Conservation (phyloP, 2,113 vertebrate genomes). For the Oplegnathus fasciatus region DNA sequence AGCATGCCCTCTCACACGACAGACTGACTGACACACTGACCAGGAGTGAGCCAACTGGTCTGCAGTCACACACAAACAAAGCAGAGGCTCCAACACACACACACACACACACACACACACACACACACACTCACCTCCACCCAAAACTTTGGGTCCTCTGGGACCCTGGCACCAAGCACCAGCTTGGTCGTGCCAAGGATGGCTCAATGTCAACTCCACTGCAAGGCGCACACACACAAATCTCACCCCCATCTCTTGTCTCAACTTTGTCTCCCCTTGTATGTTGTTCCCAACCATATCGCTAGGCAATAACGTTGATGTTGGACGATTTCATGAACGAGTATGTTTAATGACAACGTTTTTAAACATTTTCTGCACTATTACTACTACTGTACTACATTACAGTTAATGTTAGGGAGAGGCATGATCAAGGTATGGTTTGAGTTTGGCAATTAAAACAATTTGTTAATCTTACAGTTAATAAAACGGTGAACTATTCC, state of each 20-base stretch:
- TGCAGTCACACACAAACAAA: slow-evolving; percentile 32
- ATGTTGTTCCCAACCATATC: background rate
- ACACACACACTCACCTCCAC: slow-evolving; percentile 12
- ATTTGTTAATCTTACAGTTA: background rate
- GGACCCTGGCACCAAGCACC: slow-evolving; percentile 22
- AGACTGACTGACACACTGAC: slow-evolving; percentile 69
- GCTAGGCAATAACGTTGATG: too few relatives aligned
- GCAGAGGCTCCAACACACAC: slow-evolving; percentile 8
- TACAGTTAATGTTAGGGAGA: background rate
- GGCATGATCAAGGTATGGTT: background rate
- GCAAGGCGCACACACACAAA: background rate
- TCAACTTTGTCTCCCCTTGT: background rate
- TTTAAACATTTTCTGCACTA: too few relatives aligned
- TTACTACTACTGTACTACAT: too few relatives aligned
- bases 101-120: slow-evolving; percentile 28
- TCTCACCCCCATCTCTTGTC: background rate
- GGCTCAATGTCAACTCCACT: slow-evolving; percentile 32
- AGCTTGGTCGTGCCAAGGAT: slow-evolving; percentile 21
- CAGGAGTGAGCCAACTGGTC: slow-evolving; percentile 47
- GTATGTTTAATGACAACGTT: background rate
- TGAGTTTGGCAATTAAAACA: background rate
- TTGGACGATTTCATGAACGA: background rate
- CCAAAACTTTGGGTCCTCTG: slow-evolving; percentile 10
- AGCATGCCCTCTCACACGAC: slow-evolving; percentile 69
- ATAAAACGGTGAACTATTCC: too few relatives aligned